Base-by-base conservation (phyloP, 2,113 vertebrate species). In the Anhinga rufa region DNA sequence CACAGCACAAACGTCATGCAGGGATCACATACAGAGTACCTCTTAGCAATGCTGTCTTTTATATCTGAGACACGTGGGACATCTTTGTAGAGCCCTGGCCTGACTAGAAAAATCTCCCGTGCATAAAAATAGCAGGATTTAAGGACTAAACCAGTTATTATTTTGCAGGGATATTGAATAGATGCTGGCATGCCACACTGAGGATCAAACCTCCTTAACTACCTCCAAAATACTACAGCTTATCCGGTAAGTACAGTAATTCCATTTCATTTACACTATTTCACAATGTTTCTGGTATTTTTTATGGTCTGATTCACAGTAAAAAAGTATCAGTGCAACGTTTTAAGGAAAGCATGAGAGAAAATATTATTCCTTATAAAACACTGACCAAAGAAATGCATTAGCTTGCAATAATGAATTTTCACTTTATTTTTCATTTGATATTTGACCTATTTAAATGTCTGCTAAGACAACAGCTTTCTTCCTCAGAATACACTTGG, bases 341-440 rank as follows among this genome's bases (percentile, higher is more conserved):
- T 55, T 79, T 60, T 51, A 64, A 72, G 51, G 22, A 71, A 74
- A 92, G 46, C 1, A 4, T 54, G 17, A 88, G 5, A 94, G n/a
- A 83, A 94, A 83, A 58, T 29, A 74, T 32, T 77, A 92, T 58
- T 70, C 52, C 72, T 88, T 51, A 49, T 91, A 86, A 36, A 36
- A 44, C 34, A 85, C 10, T 51, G 36, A 80, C 14, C 42, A 93
- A 87, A 95, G 49, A 91, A 86, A 78, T 18, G 2, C 16, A 68
- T 74, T 82, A 62, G 24, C 5, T 83, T 75, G 34, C 36, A 69
- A 44, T 32, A 86, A 44, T 6, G 54, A 9, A 44, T 64, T 93
- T 96, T 95, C 89, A 85, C 52, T 94, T 40, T 40, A 66, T 91
- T 97, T 81, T 97, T 92, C 31, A 76, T 22, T 71, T 93, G 79